Base-by-base conservation (phyloP, 2,888 invertebrate species). In the Ypsolopha scabrella region DNA sequence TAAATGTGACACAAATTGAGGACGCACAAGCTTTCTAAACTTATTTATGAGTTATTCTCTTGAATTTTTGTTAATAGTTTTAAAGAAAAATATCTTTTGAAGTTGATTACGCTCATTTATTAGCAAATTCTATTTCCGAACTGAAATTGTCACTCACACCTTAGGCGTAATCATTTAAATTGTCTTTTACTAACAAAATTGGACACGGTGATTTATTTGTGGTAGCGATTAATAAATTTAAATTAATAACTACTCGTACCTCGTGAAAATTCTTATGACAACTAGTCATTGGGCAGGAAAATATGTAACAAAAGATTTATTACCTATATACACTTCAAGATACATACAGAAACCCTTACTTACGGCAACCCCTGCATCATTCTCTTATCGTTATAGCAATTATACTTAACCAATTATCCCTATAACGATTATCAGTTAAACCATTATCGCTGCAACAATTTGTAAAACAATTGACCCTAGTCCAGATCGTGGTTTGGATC, bases 1-100 rank as follows among this genome's bases (percentile, higher is more conserved):
- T 69, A 72, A 76, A 74, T 64, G 67, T 63, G 77, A 79, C 80
- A 67, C 65, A 74, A 77, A 82, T 80, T 75, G 80, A 75, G 80
- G 74, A 79, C 75, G 70, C 70, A 64, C 67, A 67, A 62, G 38
- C 43, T 51, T 60, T 65, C 59, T 63, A 75, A 79, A 79, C 69
- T 73, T 74, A 75, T 81, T 82, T 79, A 82, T 76, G 79, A 75
- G 72, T 71, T 75, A 75, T 74, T 69, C 68, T 67, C 60, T 70
- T 72, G 78, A 76, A 75, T 72, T 68, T 72, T 72, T 67, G 73
- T 70, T 79, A 80, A 80, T 78, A 75, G 75, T 71, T 69, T 60
- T 62, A 65, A 62, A 64, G 48, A 71, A 73, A 70, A 70, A 60
- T 70, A 67, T 69, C 73, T 68, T 81, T 80, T 80, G 78, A 81